Percentiles rank a stretch among this genome's conserved stretches.
These are phyloP conservation scores for Ophiothrix spiculata DNA, from an alignment of 35 echinoderm and acorn worm genomes.

Conservation along the genomic window DNA sequence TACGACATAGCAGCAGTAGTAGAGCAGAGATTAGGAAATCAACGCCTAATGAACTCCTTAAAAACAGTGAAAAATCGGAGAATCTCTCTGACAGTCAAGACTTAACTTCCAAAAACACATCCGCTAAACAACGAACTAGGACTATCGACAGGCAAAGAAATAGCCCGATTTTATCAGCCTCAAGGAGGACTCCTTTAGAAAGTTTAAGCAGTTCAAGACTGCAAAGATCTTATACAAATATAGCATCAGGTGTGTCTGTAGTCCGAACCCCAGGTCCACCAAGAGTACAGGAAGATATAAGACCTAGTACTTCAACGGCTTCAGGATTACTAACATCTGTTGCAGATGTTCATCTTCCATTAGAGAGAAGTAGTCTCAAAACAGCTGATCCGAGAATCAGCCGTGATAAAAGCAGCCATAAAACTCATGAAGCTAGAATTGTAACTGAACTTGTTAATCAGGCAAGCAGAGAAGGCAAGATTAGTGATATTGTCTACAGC, in stretches of 20 bases:
- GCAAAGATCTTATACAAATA: conserved; percentile 48
- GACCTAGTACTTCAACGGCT: conserved; percentile 47
- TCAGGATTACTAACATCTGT: not conserved
- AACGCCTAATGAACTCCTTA: not conserved
- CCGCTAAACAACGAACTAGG: conserved; percentile 1
- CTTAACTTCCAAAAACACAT: not conserved
- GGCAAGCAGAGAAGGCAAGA: conserved; percentile 86
- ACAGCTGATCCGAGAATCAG: not conserved
- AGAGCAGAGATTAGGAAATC: not conserved
- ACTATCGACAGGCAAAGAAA: conserved; percentile 37
- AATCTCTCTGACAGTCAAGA: not conserved
- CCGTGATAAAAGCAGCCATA: conserved; percentile 27
- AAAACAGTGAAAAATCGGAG: not conserved
- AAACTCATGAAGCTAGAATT: conserved; percentile 77
- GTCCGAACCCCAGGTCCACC: conserved; percentile 29
- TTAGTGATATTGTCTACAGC: conserved; percentile 81
- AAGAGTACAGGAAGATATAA: conserved; percentile 42
- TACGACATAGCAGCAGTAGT: not conserved
- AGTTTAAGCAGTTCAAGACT: conserved; percentile 51
- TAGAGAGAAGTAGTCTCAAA: conserved; percentile 11
- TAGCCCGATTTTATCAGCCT: conserved; percentile 61
- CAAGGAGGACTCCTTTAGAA: conserved; percentile 60
- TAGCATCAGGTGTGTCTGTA: conserved; percentile 31
- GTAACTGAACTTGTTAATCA: conserved; percentile 94
- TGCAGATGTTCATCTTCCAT: not conserved